These are phyloP conservation scores for Terrapene triunguis DNA, from an alignment of 2,113 vertebrate species.

Conservation along the genomic window DNA sequence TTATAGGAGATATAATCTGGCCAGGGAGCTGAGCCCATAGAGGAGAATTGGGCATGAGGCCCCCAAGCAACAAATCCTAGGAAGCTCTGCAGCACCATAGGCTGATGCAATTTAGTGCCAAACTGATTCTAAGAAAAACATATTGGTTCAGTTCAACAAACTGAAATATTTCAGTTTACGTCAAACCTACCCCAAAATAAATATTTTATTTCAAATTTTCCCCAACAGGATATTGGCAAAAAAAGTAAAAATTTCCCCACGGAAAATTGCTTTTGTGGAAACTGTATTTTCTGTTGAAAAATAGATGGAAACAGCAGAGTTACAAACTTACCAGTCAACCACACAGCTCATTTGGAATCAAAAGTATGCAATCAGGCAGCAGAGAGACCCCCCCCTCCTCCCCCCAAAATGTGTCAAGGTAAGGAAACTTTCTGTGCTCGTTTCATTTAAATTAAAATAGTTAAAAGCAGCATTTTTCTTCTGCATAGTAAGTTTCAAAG, in stretches of 20 bases:
- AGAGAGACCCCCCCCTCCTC: no score
- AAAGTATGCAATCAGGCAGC: no score
- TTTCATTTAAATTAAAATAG: no score
- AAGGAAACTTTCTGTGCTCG: no score
- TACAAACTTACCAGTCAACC: no score
- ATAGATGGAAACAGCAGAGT: neutral
- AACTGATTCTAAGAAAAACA: neutral
- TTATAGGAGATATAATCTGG: neutral
- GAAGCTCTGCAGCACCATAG: neutral
- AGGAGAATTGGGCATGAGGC: neutral
- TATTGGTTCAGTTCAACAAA: neutral
- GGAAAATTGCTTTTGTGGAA: neutral
- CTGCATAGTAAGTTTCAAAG: no score
- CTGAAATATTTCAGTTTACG: no score
- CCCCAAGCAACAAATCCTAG: neutral
- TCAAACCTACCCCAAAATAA: neutral
- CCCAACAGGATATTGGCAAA: neutral
- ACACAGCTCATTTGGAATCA: no score
- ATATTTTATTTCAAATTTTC: neutral
- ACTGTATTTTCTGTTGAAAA: neutral
- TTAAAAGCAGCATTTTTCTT: no score
- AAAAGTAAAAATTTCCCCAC: no score
- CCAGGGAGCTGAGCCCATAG: neutral
- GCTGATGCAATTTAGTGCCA: neutral
- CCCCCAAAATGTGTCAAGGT: no score